Percentiles rank a stretch among this genome's conserved stretches.
Conservation (phyloP, 2,888 invertebrate genomes). For the Tortrix viridana region DNA sequence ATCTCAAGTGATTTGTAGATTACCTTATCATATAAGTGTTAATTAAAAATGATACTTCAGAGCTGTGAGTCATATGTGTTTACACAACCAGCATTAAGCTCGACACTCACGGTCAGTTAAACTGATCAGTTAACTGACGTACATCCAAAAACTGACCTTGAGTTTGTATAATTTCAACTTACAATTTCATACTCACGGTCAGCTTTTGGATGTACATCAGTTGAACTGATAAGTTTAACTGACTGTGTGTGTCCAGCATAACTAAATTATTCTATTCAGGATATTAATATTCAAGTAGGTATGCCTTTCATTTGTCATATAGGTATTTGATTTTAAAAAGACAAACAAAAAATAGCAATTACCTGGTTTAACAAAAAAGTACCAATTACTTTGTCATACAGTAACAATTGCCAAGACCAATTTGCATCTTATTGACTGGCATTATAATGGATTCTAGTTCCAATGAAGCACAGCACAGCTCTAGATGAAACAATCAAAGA, state of each 20-base stretch:
- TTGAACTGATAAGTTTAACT: no score
- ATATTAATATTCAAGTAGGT: no score
- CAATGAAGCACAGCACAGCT: constrained; percentile 7
- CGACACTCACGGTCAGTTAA: no score
- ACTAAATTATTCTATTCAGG: no score
- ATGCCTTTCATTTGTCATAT: neutral
- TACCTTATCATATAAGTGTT: neutral
- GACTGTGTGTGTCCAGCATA: no score
- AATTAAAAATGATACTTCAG: neutral
- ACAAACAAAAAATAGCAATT: neutral
- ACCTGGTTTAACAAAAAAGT: constrained; percentile 3
- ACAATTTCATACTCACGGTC: no score
- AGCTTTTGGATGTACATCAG: no score
- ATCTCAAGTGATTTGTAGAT: neutral
- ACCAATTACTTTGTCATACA: constrained; percentile 6
- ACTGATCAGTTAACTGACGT: no score
- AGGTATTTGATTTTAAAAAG: neutral
- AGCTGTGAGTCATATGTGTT: neutral
- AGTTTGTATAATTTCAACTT: no score
- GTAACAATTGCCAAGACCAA: constrained; percentile 9
- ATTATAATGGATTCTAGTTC: constrained; percentile 17
- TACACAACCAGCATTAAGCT: no score
- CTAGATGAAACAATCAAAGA: constrained; percentile 28
- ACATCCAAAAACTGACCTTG: no score
- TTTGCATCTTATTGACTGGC: constrained; percentile 25